Percentiles rank a stretch among this genome's conserved stretches.
These are phyloP conservation scores for Glaucomys volans DNA, from an alignment of 2,113 vertebrate species.

Conservation along the genomic window DNA sequence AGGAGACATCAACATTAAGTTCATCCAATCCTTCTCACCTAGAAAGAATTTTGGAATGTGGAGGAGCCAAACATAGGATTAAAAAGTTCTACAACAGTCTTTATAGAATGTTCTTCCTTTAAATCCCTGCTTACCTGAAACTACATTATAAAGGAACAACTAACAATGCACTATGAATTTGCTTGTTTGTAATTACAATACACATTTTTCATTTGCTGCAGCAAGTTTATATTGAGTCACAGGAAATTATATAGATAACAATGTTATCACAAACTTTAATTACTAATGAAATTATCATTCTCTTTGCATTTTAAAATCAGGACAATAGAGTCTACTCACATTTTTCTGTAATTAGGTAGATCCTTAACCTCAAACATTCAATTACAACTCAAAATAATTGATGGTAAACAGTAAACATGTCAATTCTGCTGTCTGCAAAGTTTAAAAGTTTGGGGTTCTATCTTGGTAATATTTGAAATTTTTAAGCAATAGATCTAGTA, in stretches of 20 bases:
- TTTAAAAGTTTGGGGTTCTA: not conserved
- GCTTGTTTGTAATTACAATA: not conserved
- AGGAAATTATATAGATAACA: not conserved
- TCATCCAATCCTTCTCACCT: not conserved
- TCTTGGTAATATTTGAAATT: not conserved
- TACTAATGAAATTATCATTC: not conserved
- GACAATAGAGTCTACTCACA: not conserved
- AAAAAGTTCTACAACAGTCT: not conserved
- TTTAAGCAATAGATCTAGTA: not conserved
- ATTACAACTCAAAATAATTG: not conserved
- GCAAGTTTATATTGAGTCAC: not conserved
- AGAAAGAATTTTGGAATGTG: conserved; percentile 31
- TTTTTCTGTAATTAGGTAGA: not conserved
- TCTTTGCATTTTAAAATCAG: not conserved
- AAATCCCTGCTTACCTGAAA: not conserved
- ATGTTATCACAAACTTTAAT: not conserved
- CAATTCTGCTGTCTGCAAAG: not conserved
- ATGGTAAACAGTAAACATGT: not conserved
- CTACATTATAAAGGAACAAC: not conserved
- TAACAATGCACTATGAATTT: not conserved
- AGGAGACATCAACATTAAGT: not conserved
- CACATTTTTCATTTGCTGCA: not conserved
- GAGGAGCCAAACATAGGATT: not conserved
- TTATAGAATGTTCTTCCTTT: not conserved
- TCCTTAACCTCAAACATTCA: not conserved